These are phyloP conservation scores for Coenonympha glycerion DNA, from an alignment of 2,888 invertebrate species.

Conservation along the genomic window DNA sequence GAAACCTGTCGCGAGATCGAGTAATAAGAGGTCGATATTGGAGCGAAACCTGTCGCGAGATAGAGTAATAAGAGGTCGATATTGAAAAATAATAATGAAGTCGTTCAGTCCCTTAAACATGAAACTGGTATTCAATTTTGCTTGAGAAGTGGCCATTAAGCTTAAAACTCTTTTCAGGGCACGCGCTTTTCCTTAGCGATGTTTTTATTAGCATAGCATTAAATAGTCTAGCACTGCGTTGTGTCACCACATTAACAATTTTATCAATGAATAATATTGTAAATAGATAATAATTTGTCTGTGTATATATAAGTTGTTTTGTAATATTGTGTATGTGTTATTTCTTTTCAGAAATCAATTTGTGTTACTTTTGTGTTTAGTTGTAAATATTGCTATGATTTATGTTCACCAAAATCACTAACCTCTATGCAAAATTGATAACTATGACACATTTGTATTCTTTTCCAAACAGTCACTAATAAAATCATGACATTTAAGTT, in stretches of 20 bases:
- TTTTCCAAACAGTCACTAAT: no score
- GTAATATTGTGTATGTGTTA: background rate
- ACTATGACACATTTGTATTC: no score
- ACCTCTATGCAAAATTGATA: no score
- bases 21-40: no score
- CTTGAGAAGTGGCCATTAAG: conserved; percentile 13
- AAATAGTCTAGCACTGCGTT: conserved; percentile 20
- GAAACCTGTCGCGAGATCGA: no score
- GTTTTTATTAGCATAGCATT: conserved; percentile 18
- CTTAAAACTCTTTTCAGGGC: conserved; percentile 29
- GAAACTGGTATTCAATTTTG: conserved; percentile 4
- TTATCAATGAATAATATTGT: conserved; percentile 14
- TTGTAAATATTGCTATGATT: background rate
- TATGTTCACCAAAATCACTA: no score
- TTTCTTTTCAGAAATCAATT: background rate
- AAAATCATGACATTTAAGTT: no score
- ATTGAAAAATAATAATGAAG: no score
- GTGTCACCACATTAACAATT: conserved; percentile 21
- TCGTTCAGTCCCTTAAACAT: background rate
- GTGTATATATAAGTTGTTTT: conserved; percentile 1
- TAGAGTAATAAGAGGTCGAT: no score
- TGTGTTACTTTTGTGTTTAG: background rate
- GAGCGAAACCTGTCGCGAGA: no score
- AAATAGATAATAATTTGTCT: conserved; percentile 9
- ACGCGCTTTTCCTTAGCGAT: conserved; percentile 33